Evolutionary conservation across 2,113 vertebrate species (phyloP).

Genomic region (Menidia beryllina): DNA sequence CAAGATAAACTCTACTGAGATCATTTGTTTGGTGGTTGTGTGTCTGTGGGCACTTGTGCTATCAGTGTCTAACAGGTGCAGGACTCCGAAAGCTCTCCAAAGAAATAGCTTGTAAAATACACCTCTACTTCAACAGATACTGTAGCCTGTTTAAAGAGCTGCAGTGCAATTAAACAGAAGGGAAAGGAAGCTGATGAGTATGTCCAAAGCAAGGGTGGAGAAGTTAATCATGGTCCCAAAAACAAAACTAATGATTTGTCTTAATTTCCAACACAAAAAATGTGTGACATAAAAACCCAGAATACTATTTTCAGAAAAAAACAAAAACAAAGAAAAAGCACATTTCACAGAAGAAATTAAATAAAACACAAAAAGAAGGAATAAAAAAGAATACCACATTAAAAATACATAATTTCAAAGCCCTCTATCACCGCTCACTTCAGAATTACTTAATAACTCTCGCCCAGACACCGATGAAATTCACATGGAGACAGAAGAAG

Average conservation of each 20-base stretch:
- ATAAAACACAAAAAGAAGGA: too few species aligned
- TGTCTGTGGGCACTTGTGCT: slow-evolving; percentile 13
- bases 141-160: slow-evolving; percentile 23
- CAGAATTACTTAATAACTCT: too few species aligned
- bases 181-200: slow-evolving; percentile 12
- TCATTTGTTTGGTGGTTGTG: slow-evolving; percentile 19
- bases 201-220: slow-evolving; percentile 5
- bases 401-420: too few species aligned
- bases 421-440: too few species aligned
- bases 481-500: too few species aligned
- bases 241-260: not conserved
- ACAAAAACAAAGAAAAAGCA: too few species aligned
- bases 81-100: slow-evolving; percentile 56
- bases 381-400: too few species aligned
- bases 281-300: too few species aligned
- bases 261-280: not conserved
- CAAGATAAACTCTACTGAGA: slow-evolving; percentile 23
- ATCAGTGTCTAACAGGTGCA: slow-evolving; percentile 68
- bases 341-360: too few species aligned
- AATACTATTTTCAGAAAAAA: too few species aligned
- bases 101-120: slow-evolving; percentile 59
- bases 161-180: slow-evolving; percentile 40
- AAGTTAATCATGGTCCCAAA: not conserved
- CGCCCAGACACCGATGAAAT: too few species aligned
- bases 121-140: slow-evolving; percentile 48